Evolutionary conservation across 2,113 vertebrate genomes (phyloP), one percentile per base, ranked within the genome.

Genomic region (Nettapus auritus): DNA sequence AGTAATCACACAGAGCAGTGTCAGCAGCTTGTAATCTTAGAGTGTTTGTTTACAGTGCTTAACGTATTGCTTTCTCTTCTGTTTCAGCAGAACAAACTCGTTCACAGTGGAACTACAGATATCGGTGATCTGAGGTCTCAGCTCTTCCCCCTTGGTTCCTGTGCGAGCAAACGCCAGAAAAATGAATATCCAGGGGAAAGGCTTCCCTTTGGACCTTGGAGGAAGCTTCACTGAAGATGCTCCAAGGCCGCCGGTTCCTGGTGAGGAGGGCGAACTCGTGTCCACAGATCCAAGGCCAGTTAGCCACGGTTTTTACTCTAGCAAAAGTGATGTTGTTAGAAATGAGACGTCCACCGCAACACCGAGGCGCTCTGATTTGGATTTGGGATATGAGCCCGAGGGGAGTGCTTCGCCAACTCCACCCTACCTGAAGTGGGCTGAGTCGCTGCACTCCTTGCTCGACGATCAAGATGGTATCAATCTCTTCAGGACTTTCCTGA

Each of bases 221-320:
- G 98, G 98, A 95, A 98, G 99, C 98, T 99, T 99, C 98, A 99
- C 99, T 84, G 99, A 99, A 98, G 99, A 99, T 97, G 99, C 99
- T 88, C 99, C 99, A 15, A 98, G 99, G 94, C 99, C 99, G 67
- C 99, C 99, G 0, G 99, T 99, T 93, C 99, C 99, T 19, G 99
- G 99, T 13, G 99, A 99, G 96, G 99, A 99, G 88, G 99, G 99
- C 18, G 99, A 99, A 70, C 98, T 99, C 31, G 98, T 99, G 89
- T 98, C 98, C 97, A 96, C 98, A 2, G 99, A 99, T 68, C 96
- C 97, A 8, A 98, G 98, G 89, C 98, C 98, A 2, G 84, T 98
- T 94, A 92, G 96, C 98, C 98, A 97, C 42, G 82, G 97, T 42
- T 98, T 98, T 97, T 99, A 98, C 95, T 97, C 98, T 0, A 66